These are phyloP conservation scores for Aporrectodea caliginosa DNA, from an alignment of 1,140 invertebrate species.

Conservation along the genomic window DNA sequence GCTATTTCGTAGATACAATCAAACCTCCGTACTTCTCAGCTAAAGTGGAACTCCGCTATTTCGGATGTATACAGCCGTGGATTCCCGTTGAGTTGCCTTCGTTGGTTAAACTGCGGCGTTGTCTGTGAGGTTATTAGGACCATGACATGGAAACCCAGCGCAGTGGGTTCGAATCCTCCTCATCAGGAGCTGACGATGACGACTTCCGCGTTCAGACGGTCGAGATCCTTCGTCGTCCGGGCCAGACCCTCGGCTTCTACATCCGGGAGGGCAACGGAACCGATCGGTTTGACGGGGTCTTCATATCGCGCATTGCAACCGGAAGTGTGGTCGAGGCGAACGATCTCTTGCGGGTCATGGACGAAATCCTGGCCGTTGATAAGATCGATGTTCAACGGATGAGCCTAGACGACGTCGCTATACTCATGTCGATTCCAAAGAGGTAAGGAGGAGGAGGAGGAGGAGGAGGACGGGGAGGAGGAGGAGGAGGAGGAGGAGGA, in stretches of 20 bases:
- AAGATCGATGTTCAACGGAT: conserved; percentile 94
- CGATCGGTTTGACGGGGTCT: conserved; percentile 89
- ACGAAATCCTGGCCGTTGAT: conserved; percentile 97
- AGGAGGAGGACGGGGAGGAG: too few relatives aligned
- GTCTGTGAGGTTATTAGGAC: not conserved
- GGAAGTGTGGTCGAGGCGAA: conserved; percentile 79
- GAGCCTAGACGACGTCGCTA: conserved; percentile 96
- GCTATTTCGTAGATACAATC: too few relatives aligned
- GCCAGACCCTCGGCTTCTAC: conserved; percentile 95
- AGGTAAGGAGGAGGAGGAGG: too few relatives aligned
- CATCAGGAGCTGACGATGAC: conserved; percentile 25
- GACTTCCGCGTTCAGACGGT: conserved; percentile 75
- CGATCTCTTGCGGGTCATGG: conserved; percentile 92
- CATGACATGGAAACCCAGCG: not conserved
- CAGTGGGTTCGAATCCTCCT: not conserved
- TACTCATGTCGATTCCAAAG: conserved; percentile 97
- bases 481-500: too few relatives aligned
- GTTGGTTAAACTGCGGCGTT: too few relatives aligned
- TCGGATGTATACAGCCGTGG: too few relatives aligned
- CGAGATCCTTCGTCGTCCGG: conserved; percentile 97
- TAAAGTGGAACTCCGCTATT: not conserved
- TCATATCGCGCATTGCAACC: conserved; percentile 91
- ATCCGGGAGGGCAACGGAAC: conserved; percentile 94
- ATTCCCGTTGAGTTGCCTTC: too few relatives aligned
- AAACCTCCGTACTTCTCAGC: not conserved